Conservation (phyloP, 2,888 invertebrate genomes). For the Agrochola litura region DNA sequence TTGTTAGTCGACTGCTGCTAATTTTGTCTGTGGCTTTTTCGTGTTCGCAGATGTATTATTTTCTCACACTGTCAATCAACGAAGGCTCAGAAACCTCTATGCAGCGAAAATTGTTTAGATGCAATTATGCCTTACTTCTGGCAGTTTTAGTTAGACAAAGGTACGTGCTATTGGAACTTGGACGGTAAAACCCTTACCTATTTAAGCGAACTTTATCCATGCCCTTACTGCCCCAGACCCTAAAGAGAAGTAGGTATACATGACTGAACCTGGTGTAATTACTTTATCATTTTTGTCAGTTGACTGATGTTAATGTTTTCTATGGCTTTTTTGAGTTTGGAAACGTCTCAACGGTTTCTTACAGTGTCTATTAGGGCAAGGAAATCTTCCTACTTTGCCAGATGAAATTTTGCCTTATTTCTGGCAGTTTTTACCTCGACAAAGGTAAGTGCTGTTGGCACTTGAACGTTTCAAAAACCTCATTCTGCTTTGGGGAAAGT, state of each 20-base stretch:
- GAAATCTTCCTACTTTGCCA: neutral
- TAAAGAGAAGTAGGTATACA: constrained; percentile 71
- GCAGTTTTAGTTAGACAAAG: neutral
- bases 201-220: constrained; percentile 67
- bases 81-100: neutral
- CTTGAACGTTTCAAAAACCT: neutral
- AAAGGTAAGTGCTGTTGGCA: neutral
- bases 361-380: neutral
- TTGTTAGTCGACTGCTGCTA: constrained; percentile 26
- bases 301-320: constrained; percentile 22
- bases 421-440: neutral
- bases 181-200: neutral
- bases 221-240: constrained; percentile 73
- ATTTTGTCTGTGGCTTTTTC: constrained; percentile 14
- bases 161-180: neutral
- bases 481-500: neutral
- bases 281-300: constrained; percentile 37
- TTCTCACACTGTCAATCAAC: too few species aligned
- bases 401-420: neutral
- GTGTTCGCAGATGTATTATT: neutral
- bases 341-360: constrained; percentile 1
- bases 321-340: constrained; percentile 6
- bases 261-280: constrained; percentile 38
- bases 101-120: neutral
- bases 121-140: neutral